Percentiles rank a stretch among this genome's conserved stretches.
Evolutionary conservation across 2,113 vertebrate genomes (phyloP).

Genomic region (Zootoca vivipara): DNA sequence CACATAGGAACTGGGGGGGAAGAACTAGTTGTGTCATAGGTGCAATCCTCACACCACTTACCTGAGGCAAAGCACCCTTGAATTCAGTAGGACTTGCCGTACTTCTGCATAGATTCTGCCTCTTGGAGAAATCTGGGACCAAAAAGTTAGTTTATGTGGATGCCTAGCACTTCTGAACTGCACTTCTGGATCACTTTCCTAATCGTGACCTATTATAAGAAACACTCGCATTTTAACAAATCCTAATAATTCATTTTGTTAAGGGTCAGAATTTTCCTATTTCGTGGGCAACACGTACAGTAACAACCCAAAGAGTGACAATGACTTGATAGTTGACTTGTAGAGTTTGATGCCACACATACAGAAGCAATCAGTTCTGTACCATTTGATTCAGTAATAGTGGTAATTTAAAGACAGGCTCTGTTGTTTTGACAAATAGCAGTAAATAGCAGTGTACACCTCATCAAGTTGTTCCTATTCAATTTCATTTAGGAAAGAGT

Average conservation of each 20-base stretch:
- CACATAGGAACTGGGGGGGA: not conserved
- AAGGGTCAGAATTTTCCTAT: not conserved
- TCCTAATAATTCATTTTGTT: not conserved
- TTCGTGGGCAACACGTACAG: constrained; percentile 4
- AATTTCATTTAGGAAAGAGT: constrained; percentile 46
- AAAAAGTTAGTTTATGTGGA: not conserved
- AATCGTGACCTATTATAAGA: not conserved
- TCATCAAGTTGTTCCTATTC: constrained; percentile 28
- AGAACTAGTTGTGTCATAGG: not conserved
- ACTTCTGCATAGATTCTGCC: not conserved
- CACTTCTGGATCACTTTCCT: not conserved
- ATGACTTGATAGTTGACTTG: constrained; percentile 8
- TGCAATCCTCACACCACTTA: too few relatives aligned
- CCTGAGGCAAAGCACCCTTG: too few relatives aligned
- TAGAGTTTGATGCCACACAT: constrained; percentile 22
- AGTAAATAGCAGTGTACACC: constrained; percentile 53
- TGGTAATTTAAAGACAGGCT: constrained; percentile 53
- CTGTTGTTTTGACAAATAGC: constrained; percentile 48
- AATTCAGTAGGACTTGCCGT: too few relatives aligned
- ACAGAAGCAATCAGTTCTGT: constrained; percentile 53
- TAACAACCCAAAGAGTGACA: constrained; percentile 31
- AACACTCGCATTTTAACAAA: not conserved
- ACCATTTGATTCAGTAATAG: constrained; percentile 62
- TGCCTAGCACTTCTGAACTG: not conserved
- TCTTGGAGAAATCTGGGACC: not conserved